These are phyloP conservation scores for Noctua pronuba DNA, from an alignment of 2,888 invertebrate genomes.

Conservation along the genomic window DNA sequence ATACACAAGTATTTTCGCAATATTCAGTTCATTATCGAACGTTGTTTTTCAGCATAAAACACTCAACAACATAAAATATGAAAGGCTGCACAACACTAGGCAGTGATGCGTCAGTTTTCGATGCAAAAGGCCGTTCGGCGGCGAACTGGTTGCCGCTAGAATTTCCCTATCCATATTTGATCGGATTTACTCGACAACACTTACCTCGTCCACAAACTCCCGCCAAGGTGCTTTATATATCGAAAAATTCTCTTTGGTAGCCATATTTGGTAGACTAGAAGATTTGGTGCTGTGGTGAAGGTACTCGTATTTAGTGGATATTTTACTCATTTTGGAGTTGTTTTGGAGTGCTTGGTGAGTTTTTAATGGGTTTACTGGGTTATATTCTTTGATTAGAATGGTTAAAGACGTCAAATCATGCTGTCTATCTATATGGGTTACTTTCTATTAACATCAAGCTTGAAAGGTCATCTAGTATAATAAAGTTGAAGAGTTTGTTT, in stretches of 20 bases:
- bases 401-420: neutral
- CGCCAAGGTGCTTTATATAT: slow-evolving; percentile 74
- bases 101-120: slow-evolving; percentile 73
- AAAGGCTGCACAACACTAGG: slow-evolving; percentile 63
- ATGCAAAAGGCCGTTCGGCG: slow-evolving; percentile 74
- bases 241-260: slow-evolving; percentile 73
- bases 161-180: slow-evolving; percentile 83
- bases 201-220: slow-evolving; percentile 75
- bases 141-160: slow-evolving; percentile 73
- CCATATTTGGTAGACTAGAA: slow-evolving; percentile 47
- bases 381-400: neutral
- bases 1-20: slow-evolving; percentile 4
- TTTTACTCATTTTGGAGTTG: slow-evolving; percentile 35
- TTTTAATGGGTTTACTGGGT: neutral
- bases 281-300: slow-evolving; percentile 45
- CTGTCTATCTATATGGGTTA: neutral
- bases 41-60: slow-evolving; percentile 33
- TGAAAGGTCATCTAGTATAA: neutral
- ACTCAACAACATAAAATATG: slow-evolving; percentile 55
- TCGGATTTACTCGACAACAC: slow-evolving; percentile 82
- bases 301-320: slow-evolving; percentile 31
- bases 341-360: slow-evolving; percentile 7
- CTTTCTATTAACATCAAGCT: neutral
- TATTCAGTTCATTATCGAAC: neutral
- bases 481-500: too few relatives aligned